Evolutionary conservation across 2,797 vertebrate species (phyloP).

Genomic region (Gymnocypris eckloni): DNA sequence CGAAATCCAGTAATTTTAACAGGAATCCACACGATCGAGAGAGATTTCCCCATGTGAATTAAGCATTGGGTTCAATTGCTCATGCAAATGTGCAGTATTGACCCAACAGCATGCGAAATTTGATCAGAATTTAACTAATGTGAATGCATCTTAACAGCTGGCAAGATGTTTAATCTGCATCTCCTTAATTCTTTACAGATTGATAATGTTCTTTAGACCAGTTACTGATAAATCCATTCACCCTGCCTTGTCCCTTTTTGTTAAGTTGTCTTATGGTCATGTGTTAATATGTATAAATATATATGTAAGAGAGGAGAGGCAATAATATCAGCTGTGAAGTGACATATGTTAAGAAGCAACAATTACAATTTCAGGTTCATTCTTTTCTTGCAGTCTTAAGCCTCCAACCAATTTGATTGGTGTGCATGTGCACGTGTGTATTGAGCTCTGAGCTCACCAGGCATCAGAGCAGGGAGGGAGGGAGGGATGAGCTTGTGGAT

Average conservation of each 20-base stretch:
- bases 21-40: background rate
- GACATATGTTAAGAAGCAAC: background rate
- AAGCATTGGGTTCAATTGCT: background rate
- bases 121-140: background rate
- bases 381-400: slow-evolving; percentile 18
- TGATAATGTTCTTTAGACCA: background rate
- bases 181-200: background rate
- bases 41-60: background rate
- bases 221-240: background rate
- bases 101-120: background rate
- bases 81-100: background rate
- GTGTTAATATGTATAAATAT: background rate
- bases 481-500: slow-evolving; percentile 56
- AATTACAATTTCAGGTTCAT: slow-evolving; percentile 9
- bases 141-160: background rate
- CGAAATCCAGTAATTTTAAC: background rate
- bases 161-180: background rate
- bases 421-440: slow-evolving; percentile 31
- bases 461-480: slow-evolving; percentile 58
- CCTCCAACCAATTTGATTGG: slow-evolving; percentile 30
- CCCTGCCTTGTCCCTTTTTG: background rate
- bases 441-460: slow-evolving; percentile 68
- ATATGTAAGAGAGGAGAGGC: background rate
- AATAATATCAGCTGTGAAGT: background rate
- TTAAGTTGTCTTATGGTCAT: background rate